phyloP scores from a whole-genome alignment of 2,888 invertebrate species.

The Polydrusus pterygomalis region DNA sequence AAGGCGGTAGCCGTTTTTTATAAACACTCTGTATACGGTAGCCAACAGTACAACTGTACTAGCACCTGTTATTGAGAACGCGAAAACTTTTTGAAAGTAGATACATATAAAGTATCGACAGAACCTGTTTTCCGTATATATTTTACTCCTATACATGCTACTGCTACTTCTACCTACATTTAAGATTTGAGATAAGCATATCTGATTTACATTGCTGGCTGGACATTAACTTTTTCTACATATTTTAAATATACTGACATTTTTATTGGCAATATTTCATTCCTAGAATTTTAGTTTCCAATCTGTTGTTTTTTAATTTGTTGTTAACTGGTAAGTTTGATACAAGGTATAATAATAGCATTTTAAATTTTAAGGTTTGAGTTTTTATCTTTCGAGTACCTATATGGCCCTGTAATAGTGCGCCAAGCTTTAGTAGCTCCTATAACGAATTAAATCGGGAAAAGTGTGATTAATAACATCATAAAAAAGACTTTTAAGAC shows the following conservation, averaged over 20 bases:
- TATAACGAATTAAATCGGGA: no score
- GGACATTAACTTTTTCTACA: slow-evolving; percentile 40
- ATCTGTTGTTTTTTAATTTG: slow-evolving; percentile 10
- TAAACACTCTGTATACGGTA: slow-evolving; percentile 22
- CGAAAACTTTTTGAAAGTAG: slow-evolving; percentile 57
- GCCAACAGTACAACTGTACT: slow-evolving; percentile 31
- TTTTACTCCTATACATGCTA: slow-evolving; percentile 47
- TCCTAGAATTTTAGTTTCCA: slow-evolving; percentile 9
- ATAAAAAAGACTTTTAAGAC: no score
- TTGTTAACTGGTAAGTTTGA: background rate
- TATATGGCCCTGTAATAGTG: no score
- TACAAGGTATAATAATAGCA: background rate
- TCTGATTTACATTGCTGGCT: slow-evolving; percentile 50
- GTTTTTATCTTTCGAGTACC: no score
- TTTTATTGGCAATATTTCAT: slow-evolving; percentile 33
- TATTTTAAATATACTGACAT: slow-evolving; percentile 49
- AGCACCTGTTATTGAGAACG: slow-evolving; percentile 55
- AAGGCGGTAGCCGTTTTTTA: no score
- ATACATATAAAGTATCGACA: slow-evolving; percentile 53
- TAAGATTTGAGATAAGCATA: slow-evolving; percentile 49
- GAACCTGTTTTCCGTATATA: slow-evolving; percentile 57
- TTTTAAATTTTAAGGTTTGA: no score
- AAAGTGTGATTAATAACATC: no score
- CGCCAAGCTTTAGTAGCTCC: no score
- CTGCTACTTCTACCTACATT: slow-evolving; percentile 44